phyloP scores from a whole-genome alignment of 1,140 invertebrate species.

The Centruroides sculpturatus region DNA sequence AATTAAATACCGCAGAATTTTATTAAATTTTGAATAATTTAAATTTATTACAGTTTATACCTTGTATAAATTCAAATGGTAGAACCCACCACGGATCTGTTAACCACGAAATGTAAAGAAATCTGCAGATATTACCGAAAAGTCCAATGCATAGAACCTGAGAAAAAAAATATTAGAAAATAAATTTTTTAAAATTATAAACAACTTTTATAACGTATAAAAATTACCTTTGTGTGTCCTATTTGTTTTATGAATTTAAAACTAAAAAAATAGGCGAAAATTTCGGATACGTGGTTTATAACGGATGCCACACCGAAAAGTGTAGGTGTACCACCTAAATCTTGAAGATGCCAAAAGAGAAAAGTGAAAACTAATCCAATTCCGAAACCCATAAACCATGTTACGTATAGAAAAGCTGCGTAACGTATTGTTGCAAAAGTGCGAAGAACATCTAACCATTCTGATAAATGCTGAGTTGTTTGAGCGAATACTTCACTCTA shows the following conservation, averaged over 20 bases:
- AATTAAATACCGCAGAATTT: no score
- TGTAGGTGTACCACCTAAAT: conserved; percentile 92
- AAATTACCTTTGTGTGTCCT: conserved; percentile 72
- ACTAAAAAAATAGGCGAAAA: conserved; percentile 96
- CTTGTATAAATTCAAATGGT: conserved; percentile 94
- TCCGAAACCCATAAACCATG: conserved; percentile 99
- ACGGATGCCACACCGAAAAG: conserved; percentile 95
- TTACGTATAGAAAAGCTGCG: conserved; percentile 84
- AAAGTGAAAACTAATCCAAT: conserved; percentile 98
- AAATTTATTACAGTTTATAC: conserved; percentile 28
- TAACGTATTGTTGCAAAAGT: conserved; percentile 84
- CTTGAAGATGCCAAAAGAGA: conserved; percentile 96
- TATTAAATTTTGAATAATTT: no score
- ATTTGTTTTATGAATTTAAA: conserved; percentile 85
- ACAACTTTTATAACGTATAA: not conserved
- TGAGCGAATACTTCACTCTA: conserved; percentile 87
- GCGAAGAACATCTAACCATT: conserved; percentile 78
- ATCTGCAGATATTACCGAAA: conserved; percentile 81
- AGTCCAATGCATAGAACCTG: conserved; percentile 83
- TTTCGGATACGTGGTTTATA: conserved; percentile 97
- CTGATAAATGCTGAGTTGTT: conserved; percentile 71
- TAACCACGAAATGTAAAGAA: conserved; percentile 90
- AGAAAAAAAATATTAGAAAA: no score
- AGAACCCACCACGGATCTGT: conserved; percentile 93
- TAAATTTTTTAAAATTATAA: no score